Percentiles rank a stretch among this genome's conserved stretches.
phyloP scores from a whole-genome alignment of 2,113 vertebrate species.

The Ploceus nigricollis region DNA sequence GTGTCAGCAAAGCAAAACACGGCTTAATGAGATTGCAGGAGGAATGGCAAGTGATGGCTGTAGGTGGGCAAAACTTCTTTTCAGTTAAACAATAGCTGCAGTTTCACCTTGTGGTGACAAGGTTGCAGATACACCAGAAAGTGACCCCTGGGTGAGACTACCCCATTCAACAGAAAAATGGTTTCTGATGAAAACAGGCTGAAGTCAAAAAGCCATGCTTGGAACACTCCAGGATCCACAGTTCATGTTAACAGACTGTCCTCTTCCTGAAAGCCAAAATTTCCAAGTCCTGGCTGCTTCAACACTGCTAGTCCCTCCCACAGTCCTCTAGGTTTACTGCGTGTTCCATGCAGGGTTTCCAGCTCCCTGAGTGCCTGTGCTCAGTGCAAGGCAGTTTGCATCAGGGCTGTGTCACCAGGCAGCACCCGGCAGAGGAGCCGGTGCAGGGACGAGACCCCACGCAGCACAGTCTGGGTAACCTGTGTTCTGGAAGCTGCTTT shows the following conservation, averaged over 20 bases:
- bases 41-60: neutral
- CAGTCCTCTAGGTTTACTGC: neutral
- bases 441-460: neutral
- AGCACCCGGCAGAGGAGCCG: neutral
- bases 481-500: neutral
- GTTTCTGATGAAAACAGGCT: neutral
- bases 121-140: neutral
- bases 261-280: neutral
- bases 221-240: neutral
- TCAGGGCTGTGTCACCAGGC: neutral
- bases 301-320: neutral
- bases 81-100: neutral
- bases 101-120: neutral
- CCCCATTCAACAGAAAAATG: neutral
- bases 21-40: neutral
- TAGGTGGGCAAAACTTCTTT: neutral
- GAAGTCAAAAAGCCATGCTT: neutral
- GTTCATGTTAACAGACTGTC: neutral
- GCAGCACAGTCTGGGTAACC: neutral
- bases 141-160: neutral
- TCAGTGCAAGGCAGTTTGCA: neutral
- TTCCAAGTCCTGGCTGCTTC: neutral
- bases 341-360: neutral
- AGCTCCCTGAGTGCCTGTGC: neutral
- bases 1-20: conserved; percentile 14